These are phyloP conservation scores for Lepidurus apus DNA, from an alignment of 1,140 invertebrate genomes.

Conservation along the genomic window DNA sequence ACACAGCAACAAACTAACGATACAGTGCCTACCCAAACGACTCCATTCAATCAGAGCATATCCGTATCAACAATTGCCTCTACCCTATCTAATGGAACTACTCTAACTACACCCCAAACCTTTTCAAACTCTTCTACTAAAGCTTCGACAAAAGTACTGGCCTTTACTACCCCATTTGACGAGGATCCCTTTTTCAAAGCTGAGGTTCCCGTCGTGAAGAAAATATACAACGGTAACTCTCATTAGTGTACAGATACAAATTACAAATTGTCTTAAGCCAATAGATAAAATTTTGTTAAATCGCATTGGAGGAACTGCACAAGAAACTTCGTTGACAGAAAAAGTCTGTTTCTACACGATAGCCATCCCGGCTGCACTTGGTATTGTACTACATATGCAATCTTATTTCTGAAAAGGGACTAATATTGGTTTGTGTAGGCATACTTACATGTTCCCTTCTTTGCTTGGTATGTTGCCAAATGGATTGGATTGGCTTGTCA, in stretches of 20 bases:
- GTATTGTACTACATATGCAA: background rate
- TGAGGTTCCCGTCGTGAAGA: background rate
- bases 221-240: background rate
- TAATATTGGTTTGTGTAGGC: background rate
- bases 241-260: background rate
- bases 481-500: background rate
- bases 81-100: too few species aligned
- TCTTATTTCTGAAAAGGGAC: background rate
- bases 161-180: background rate
- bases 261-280: background rate
- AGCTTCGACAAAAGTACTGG: background rate
- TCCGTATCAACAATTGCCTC: too few species aligned
- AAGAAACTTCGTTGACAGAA: background rate
- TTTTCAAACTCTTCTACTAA: too few species aligned
- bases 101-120: too few species aligned
- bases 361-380: background rate
- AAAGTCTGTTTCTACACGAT: background rate
- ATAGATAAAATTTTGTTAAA: background rate
- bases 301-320: background rate
- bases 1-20: too few species aligned
- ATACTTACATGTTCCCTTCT: background rate
- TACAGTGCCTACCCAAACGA: too few species aligned
- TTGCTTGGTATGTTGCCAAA: background rate
- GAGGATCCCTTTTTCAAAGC: background rate
- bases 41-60: too few species aligned